Evolutionary conservation across 2,113 vertebrate species (phyloP).

Genomic region (Myotis brandtii): DNA sequence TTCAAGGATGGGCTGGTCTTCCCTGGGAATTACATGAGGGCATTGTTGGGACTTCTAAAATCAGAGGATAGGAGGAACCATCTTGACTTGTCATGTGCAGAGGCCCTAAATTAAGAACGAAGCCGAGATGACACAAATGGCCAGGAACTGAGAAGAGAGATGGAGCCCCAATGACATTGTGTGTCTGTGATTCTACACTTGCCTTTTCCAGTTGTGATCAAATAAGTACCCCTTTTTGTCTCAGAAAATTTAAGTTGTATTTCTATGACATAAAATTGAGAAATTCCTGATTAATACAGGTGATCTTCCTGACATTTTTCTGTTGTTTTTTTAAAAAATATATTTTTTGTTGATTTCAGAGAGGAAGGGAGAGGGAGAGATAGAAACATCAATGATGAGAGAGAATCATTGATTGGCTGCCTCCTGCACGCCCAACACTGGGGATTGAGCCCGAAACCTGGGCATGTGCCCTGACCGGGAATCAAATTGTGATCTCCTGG

Average conservation of each 20-base stretch:
- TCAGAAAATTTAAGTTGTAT: not conserved
- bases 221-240: not conserved
- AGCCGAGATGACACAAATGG: not conserved
- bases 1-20: not conserved
- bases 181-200: not conserved
- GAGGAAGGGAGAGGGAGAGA: too few relatives aligned
- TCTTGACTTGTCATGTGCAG: not conserved
- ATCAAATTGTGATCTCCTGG: too few relatives aligned
- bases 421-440: too few relatives aligned
- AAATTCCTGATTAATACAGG: not conserved
- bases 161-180: not conserved
- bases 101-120: not conserved
- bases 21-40: not conserved
- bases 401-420: too few relatives aligned
- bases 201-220: not conserved
- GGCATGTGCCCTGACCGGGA: too few relatives aligned
- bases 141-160: not conserved
- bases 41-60: not conserved
- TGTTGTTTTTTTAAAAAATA: too few relatives aligned
- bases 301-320: not conserved
- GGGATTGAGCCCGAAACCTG: too few relatives aligned
- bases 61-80: not conserved
- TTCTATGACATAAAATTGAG: slow-evolving; percentile 10
- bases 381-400: too few relatives aligned
- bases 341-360: too few relatives aligned